Evolutionary conservation across 1,140 invertebrate species (phyloP), one percentile per base, ranked within the genome.

Genomic region (Apis mellifera): DNA sequence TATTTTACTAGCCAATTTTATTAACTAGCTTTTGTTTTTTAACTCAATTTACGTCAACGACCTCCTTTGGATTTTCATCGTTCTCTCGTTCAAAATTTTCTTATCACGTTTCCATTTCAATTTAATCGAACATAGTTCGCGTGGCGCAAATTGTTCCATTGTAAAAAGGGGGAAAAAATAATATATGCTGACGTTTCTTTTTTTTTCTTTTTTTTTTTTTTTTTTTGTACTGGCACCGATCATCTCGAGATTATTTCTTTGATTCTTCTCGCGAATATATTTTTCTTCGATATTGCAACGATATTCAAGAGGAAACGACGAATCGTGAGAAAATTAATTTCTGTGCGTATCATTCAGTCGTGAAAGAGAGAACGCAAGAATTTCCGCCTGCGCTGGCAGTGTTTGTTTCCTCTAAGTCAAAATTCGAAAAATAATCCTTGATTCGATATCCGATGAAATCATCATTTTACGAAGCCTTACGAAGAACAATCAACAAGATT

Each of bases 321-420:
- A 26, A 66, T 78, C 32, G 15, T 13, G 23, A 23, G 50, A 32
- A 50, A 13, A n/a, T 69, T 72, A 19, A 9, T 50, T 32, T 42
- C n/a, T n/a, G 8, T 42, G 48, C 26, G 52, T 65, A 66, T 78
- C 11, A 52, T 76, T 84, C 72, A 87, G 73, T 85, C 77, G 55
- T 70, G 59, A 65, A 42, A 42, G 7, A 13, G 32, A 79, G 64
- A 76, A 85, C 55, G 60, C 71, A 65, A 83, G 59, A 64, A 64
- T 19, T 87, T 76, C 52, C 32, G 57, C 62, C 83, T 55, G 77
- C 59, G 64, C 71, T 85, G 85, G 88, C 83, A 89, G 87, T 89
- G 88, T 70, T 85, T 73, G 69, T 75, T 72, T 70, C 60, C 50
- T 70, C 57, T 17, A 23, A 26, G n/a, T 64, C 59, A 11, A 64